Conservation (phyloP, 1,140 invertebrate species). For the Adoxophyes honmai region DNA sequence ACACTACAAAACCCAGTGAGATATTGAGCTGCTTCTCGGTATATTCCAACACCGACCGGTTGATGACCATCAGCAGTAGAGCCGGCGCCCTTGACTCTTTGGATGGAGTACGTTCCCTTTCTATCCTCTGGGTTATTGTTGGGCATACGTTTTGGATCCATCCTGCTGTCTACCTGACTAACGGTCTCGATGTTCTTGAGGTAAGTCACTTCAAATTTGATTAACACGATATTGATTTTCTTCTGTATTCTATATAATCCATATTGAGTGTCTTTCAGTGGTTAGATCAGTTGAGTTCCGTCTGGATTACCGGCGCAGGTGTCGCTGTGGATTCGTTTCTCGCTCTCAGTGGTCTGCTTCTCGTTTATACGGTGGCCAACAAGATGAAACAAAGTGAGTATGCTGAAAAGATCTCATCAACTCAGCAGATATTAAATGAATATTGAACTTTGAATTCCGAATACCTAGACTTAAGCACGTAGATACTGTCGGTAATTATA, state of each 20-base stretch:
- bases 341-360: conserved; percentile 79
- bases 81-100: conserved; percentile 65
- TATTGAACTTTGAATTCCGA: too few species aligned
- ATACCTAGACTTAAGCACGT: too few species aligned
- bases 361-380: conserved; percentile 77
- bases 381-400: conserved; percentile 45
- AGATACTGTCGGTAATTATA: too few species aligned
- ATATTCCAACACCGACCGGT: conserved; percentile 46
- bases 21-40: conserved; percentile 39
- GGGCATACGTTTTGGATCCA: conserved; percentile 65
- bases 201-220: conserved; percentile 28
- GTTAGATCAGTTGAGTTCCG: conserved; percentile 27
- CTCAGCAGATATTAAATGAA: too few species aligned
- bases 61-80: conserved; percentile 35
- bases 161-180: conserved; percentile 20
- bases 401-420: conserved; percentile 3
- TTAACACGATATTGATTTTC: background rate
- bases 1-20: background rate
- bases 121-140: conserved; percentile 83
- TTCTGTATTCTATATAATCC: background rate
- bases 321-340: conserved; percentile 79
- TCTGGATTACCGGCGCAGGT: conserved; percentile 50
- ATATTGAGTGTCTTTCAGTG: conserved; percentile 39
- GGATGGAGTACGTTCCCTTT: conserved; percentile 78
- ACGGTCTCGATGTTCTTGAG: conserved; percentile 25